Evolutionary conservation across 2,797 vertebrate genomes (phyloP).

Genomic region (Alosa sapidissima): DNA sequence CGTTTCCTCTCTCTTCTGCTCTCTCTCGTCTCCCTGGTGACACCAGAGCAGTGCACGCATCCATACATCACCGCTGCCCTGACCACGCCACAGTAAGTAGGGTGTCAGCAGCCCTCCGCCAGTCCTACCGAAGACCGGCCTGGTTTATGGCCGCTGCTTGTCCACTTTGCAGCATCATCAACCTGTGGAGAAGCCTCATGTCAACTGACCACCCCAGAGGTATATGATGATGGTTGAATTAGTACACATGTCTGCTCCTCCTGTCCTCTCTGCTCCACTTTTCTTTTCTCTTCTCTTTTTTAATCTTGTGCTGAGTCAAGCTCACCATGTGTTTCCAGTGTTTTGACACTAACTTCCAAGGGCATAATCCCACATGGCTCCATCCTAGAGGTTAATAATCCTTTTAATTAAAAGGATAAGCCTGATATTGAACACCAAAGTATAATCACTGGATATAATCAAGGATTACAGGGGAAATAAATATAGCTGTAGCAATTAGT

Average conservation of each 20-base stretch:
- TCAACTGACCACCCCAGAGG: conserved; percentile 50
- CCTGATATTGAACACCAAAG: conserved; percentile 89
- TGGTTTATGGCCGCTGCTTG: conserved; percentile 62
- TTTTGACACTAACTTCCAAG: conserved; percentile 74
- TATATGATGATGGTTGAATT: conserved; percentile 65
- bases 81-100: conserved; percentile 54
- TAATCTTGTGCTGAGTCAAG: conserved; percentile 44
- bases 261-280: conserved; percentile 31
- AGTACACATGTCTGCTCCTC: conserved; percentile 41
- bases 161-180: conserved; percentile 53
- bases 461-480: conserved; percentile 96
- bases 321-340: conserved; percentile 53
- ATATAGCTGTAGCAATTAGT: conserved; percentile 95
- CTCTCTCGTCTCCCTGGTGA: background rate
- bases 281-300: conserved; percentile 35
- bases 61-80: conserved; percentile 38
- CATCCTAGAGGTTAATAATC: conserved; percentile 95
- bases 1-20: conserved; percentile 37
- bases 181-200: conserved; percentile 48
- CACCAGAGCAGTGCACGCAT: background rate
- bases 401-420: conserved; percentile 97
- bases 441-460: conserved; percentile 79
- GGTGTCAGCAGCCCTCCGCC: conserved; percentile 71
- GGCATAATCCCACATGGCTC: conserved; percentile 81
- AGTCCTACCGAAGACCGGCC: conserved; percentile 67